Conservation (phyloP, 2,113 vertebrate species). For the Cephalophus harveyi region DNA sequence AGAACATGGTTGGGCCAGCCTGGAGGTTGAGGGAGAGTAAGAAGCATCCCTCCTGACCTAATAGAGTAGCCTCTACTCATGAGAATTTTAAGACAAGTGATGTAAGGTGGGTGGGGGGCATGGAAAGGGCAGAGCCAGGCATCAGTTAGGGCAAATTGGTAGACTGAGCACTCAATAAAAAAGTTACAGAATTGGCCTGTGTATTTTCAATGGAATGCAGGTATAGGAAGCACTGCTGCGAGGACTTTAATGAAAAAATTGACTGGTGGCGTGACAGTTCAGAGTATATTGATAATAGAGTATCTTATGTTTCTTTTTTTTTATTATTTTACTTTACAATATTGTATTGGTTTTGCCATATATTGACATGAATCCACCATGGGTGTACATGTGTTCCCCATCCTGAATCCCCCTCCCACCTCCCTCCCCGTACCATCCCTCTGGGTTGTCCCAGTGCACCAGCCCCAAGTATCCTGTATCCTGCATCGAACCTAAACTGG, state of each 20-base stretch:
- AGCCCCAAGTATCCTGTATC: too few relatives aligned
- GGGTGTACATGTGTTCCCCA: too few relatives aligned
- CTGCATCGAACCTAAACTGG: too few relatives aligned
- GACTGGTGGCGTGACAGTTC: not conserved
- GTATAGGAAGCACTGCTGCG: accelerated
- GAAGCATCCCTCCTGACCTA: not conserved
- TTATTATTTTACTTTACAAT: too few relatives aligned
- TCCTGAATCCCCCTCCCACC: too few relatives aligned
- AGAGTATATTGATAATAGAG: not conserved
- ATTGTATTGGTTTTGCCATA: too few relatives aligned
- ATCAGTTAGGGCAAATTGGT: not conserved
- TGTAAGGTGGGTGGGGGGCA: not conserved
- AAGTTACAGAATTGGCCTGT: not conserved
- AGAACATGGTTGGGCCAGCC: not conserved
- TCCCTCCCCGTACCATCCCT: too few relatives aligned
- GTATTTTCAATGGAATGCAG: not conserved
- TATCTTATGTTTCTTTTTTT: not conserved
- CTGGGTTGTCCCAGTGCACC: too few relatives aligned
- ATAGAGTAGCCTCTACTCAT: not conserved
- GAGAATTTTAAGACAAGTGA: not conserved
- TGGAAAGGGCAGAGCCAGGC: not conserved
- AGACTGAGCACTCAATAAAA: not conserved
- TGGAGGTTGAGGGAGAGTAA: not conserved
- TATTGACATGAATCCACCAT: too few relatives aligned
- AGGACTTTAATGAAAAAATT: not conserved